Evolutionary conservation across 2,113 vertebrate genomes (phyloP), one percentile per base, ranked within the genome.

Genomic region (Channa argus): DNA sequence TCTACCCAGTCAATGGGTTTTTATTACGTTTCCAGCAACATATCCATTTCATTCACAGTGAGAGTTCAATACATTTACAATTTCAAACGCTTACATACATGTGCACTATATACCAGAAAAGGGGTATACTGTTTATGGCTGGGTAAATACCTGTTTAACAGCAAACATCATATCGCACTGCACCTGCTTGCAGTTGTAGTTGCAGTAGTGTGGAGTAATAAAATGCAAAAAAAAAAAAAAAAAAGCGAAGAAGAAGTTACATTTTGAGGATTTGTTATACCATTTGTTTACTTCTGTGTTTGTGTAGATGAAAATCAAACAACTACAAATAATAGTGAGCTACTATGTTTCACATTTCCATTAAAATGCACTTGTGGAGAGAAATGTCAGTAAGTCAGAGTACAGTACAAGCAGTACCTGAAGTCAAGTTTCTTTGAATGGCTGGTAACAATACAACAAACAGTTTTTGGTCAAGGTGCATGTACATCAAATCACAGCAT

Each of bases 1-100:
- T 86, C 53, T 0, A 80, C 92, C 91, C 90, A 94, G 56, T 93
- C 93, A 92, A 93, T 92, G 91, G 90, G 92, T 71, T 66, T 93
- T 93, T 93, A 91, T 91, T 91, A 72, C 2, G 46, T 82, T 86
- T 89, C 85, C 87, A 91, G 83, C 85, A 91, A 89, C 82, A 62
- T 79, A 89, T 91, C 80, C 78, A 81, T 71, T 86, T 89, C 71
- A 77, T 91, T 93, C 91, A 92, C 90, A 90, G 89, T 92, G 59
- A 81, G 14, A 83, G 88, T 82, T 91, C 84, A 85, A 84, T 71
- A 87, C 77, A 76, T 87, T 76, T 87, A 54, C 69, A 80, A 66
- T 66, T 80, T 14, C 63, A 81, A 59, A 82, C 61, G 83, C 75
- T 75, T 45, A 73, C 73, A 86, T 76, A 80, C 64, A 74, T 56